Conservation (phyloP, 2,797 vertebrate species). For the Rousettus madagascariensis region DNA sequence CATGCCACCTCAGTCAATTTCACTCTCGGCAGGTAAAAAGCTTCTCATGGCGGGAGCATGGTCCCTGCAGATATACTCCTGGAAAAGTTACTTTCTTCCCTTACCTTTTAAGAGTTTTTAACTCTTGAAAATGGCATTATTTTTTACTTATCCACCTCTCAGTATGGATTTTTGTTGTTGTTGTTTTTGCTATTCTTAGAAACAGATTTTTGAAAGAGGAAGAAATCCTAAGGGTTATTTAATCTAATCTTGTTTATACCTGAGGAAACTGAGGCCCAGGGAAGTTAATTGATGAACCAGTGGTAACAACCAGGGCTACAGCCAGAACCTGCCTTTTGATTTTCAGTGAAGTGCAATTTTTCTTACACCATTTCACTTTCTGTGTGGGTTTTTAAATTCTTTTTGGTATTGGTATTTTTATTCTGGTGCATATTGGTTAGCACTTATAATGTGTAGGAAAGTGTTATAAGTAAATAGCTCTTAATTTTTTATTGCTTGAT, state of each 20-base stretch:
- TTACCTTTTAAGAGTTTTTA: constrained; percentile 65
- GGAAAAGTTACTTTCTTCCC: constrained; percentile 33
- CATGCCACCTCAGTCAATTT: constrained; percentile 72
- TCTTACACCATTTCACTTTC: background rate
- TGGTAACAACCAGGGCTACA: background rate
- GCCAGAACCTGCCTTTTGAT: background rate
- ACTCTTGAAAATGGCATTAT: background rate
- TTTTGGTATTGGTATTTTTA: constrained; percentile 33
- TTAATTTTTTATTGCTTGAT: constrained; percentile 1
- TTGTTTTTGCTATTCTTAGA: constrained; percentile 1
- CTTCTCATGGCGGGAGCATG: constrained; percentile 54
- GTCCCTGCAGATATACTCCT: constrained; percentile 8
- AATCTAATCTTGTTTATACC: constrained; percentile 28
- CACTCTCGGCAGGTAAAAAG: constrained; percentile 57
- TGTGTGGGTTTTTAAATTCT: background rate
- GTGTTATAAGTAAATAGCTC: constrained; percentile 3
- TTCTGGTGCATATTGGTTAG: background rate
- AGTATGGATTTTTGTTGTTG: constrained; percentile 3
- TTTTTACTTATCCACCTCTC: constrained; percentile 36
- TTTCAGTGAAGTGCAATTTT: background rate
- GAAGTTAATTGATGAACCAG: background rate
- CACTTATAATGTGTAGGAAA: constrained; percentile 28
- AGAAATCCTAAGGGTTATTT: background rate
- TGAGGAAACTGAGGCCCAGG: background rate
- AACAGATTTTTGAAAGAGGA: constrained; percentile 47